Conservation (phyloP, 2,888 invertebrate genomes). For the Palloptera scutellata region DNA sequence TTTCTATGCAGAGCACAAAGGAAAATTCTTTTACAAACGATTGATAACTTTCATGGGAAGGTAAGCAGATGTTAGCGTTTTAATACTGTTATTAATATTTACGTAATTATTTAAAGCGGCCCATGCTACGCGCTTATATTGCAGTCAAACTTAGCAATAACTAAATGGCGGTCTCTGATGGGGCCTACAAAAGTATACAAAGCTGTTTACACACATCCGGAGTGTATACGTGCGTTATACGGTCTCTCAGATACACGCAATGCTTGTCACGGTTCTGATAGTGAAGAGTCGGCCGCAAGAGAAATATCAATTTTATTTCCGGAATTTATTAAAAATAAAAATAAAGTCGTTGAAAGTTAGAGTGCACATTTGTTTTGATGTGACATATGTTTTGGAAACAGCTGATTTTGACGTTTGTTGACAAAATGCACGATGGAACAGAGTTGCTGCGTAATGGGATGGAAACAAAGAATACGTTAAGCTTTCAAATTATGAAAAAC, state of each 20-base stretch:
- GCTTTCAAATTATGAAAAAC: no score
- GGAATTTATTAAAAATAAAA: slow-evolving; percentile 68
- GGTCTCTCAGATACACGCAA: slow-evolving; percentile 95
- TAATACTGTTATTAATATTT: neutral
- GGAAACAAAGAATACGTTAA: no score
- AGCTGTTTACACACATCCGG: slow-evolving; percentile 79
- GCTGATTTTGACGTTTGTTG: no score
- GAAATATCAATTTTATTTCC: slow-evolving; percentile 89
- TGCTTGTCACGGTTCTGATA: slow-evolving; percentile 93
- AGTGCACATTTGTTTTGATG: neutral
- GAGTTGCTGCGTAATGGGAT: no score
- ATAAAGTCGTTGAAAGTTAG: slow-evolving; percentile 10
- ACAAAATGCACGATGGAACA: no score
- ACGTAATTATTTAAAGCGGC: slow-evolving; percentile 70
- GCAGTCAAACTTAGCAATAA: slow-evolving; percentile 78
- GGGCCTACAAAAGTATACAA: slow-evolving; percentile 91
- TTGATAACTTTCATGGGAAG: slow-evolving; percentile 83
- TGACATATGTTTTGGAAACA: neutral
- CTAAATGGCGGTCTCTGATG: slow-evolving; percentile 82
- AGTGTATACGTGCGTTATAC: slow-evolving; percentile 81
- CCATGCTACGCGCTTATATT: slow-evolving; percentile 83
- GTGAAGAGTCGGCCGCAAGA: slow-evolving; percentile 71
- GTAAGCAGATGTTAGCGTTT: slow-evolving; percentile 61
- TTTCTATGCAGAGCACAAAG: slow-evolving; percentile 85
- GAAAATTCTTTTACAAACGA: slow-evolving; percentile 84